Conservation (phyloP, 2,797 vertebrate species). For the Sphenopsis melanotis region DNA sequence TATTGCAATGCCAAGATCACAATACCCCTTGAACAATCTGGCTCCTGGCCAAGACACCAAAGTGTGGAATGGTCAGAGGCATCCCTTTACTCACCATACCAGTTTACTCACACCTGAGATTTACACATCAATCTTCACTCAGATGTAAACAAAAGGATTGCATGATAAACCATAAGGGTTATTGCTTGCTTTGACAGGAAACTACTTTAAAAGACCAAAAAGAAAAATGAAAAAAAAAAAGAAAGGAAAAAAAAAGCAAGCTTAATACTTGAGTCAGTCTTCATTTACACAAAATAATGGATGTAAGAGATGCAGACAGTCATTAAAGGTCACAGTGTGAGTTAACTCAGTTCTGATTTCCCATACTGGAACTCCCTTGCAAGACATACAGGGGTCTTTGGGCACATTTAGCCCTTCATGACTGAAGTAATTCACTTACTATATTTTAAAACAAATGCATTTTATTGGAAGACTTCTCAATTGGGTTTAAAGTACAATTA, state of each 20-base stretch:
- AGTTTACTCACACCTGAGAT: neutral
- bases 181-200: neutral
- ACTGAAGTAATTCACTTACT: neutral
- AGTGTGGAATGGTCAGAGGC: neutral
- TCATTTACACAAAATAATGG: neutral
- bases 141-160: neutral
- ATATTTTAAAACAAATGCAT: neutral
- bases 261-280: neutral
- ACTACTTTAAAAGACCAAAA: neutral
- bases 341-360: neutral
- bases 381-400: neutral
- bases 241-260: neutral
- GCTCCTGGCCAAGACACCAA: neutral
- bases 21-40: neutral
- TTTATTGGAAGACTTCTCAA: neutral
- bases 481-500: neutral
- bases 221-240: neutral
- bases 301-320: neutral
- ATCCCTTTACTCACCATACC: neutral
- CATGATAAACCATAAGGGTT: neutral
- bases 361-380: neutral
- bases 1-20: neutral
- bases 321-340: neutral
- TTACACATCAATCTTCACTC: neutral
- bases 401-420: neutral